Conservation (phyloP, 2,113 vertebrate species). For the Ageneiosus marmoratus region DNA sequence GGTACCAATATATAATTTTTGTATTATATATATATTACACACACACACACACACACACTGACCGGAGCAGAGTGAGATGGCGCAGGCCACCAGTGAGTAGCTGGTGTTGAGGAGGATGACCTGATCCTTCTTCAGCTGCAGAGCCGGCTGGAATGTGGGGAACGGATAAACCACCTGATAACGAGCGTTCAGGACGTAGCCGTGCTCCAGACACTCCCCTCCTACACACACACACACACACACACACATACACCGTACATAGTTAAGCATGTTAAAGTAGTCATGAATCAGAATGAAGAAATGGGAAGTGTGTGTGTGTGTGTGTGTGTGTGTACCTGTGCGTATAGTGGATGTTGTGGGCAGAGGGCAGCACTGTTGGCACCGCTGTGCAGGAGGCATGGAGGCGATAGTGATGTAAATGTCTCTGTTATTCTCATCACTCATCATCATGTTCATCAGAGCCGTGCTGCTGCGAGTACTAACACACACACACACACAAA, state of each 20-base stretch:
- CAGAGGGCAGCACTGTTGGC: slow-evolving; percentile 75
- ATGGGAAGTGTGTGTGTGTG: background rate
- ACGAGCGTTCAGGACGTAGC: slow-evolving; percentile 87
- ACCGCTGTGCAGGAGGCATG: slow-evolving; percentile 78
- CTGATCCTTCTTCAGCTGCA: slow-evolving; percentile 92
- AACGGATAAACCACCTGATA: slow-evolving; percentile 95
- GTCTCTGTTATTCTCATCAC: slow-evolving; percentile 89
- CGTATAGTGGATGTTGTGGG: slow-evolving; percentile 69
- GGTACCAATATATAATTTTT: too few relatives aligned
- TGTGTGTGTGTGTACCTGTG: slow-evolving; percentile 58
- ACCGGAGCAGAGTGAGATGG: slow-evolving; percentile 85
- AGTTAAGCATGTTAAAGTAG: background rate
- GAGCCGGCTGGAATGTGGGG: slow-evolving; percentile 91
- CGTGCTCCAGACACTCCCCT: slow-evolving; percentile 83
- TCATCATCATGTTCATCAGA: slow-evolving; percentile 91
- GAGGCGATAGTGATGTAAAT: slow-evolving; percentile 88
- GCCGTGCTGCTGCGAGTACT: slow-evolving; percentile 86
- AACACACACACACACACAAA: slow-evolving; percentile 23
- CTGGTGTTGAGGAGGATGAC: slow-evolving; percentile 92
- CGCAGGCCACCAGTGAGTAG: slow-evolving; percentile 90
- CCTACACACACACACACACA: slow-evolving; percentile 17
- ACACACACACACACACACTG: background rate
- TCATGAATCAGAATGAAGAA: background rate
- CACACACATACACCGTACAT: background rate
- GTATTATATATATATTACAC: too few relatives aligned